Base-by-base conservation (phyloP, 2,888 invertebrate species). In the Ophion costatus region DNA sequence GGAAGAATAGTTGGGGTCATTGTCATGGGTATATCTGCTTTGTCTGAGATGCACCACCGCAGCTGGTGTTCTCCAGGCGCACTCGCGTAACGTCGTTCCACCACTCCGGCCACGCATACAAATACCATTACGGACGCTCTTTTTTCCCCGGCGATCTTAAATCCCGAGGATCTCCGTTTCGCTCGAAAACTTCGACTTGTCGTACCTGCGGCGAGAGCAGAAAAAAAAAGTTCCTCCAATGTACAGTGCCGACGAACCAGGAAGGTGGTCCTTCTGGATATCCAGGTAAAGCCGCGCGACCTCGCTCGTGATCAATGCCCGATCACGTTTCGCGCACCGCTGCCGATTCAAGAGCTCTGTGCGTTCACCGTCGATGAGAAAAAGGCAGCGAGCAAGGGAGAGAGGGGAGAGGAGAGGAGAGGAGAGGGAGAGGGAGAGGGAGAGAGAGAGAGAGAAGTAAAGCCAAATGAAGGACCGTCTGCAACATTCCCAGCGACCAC, bases 321-420 rank as follows among this genome's bases (percentile, higher is more conserved):
- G 86, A 86, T 86, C 83, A 86, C 86, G 85, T 83, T 85, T 85
- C 74, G 82, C 80, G 83, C 84, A 81, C 64, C 78, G 81, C 81
- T 81, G 78, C 76, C 80, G 84, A 78, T 84, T 64, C 59, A n/a
- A 73, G 45, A 45, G 45, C 77, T 59, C 73, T 24, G 59, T 75
- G 81, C 69, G 70, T 74, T 77, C 64, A 70, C 63, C 69, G 17
- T 56, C 67, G 24, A 67, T 42, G 29, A 77, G 71, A 75, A 66
- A 64, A 73, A 79, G 63, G 64, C 79, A 42, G 38, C 7, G 29
- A 69, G 3, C 42, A 45, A 45, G 51, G 20, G 9, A 61, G 17
- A 38, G 38, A 61, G 38, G 38, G 10, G 22, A 11, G 20, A 7
- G 0, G 66, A 2, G 38, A n/a, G 20, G n/a, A 38, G 38, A 63